Base-by-base conservation (phyloP, 2,797 vertebrate genomes). In the Amblyopsis hoosieri region DNA sequence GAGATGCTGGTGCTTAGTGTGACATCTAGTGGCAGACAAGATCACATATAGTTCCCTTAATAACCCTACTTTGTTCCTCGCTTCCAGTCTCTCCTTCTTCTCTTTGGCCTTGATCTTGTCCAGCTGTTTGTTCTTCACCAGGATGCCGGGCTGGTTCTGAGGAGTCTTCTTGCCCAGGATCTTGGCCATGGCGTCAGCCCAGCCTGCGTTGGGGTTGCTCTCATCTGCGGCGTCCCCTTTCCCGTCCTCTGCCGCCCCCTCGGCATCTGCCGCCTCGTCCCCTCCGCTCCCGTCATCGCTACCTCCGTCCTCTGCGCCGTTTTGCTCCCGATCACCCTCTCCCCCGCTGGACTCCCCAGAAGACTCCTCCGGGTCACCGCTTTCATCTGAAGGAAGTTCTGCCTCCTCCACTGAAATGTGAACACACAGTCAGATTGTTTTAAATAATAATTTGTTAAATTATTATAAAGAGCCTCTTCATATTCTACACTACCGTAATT, bases 151-250 rank as follows among this genome's bases (percentile, higher is more conserved):
- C 52, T 93, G 93, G 60, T 82, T 93, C 12, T 85, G 80, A 0
- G 92, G 88, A 1, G 89, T 89, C 66, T 94, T 94, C 87, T 93
- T 98, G 47, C 85, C 92, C 69, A 99, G 90, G 61, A 98, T 91
- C 87, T 94, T 96, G 8, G 96, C 94, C 97, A 99, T 99, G 76
- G 95, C 96, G 10, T 96, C 93, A 0, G 97, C 97, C 97, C 97
- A 99, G 15, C 96, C 96, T 0, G 84, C 62, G 14, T 90, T 85
- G 3, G 89, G 64, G 3, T 89, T 91, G 4, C 12, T 54, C 4
- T 52, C 45, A 3, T 55, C 60, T 10, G 71, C 81, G 3, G 65
- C 71, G 12, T 92, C 89, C 1, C 56, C 54, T 33, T 66, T 48
- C 19, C 45, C 60, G 2, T 50, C 68, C 15, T 50, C 77, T 1